Base-by-base conservation (phyloP, 64 coral and sea anemone species). In the Montipora foliosa region DNA sequence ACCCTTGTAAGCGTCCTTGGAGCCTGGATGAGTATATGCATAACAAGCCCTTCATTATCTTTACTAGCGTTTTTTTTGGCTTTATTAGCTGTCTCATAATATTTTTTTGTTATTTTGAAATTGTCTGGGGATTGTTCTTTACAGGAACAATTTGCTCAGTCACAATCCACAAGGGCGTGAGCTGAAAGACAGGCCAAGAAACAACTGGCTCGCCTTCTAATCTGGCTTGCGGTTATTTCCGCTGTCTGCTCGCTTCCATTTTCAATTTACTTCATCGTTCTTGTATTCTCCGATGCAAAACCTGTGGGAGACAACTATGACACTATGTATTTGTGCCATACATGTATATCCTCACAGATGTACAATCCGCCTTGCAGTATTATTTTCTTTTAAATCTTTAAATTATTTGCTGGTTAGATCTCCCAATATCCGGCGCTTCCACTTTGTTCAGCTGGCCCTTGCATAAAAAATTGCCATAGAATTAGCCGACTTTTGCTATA, bases 81-180 rank as follows among this genome's bases (percentile, higher is more conserved):
- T 67, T 84, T 2, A 9, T 68, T 0, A 84, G 81, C 60, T 84
- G 29, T 24, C 5, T 67, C 11, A 6, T 45, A 17, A 8, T 92
- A 9, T 84, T 92, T 4, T 57, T 71, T 83, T 92, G 90, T 20
- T 92, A 92, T 13, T 52, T 71, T 3, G 50, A 50, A 76, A 92
- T 92, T 14, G 52, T 84, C 14, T 61, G 69, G 22, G 90, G 68
- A 5, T 52, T 92, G 11, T 92, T 83, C 25, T 83, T 92, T 37
- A 71, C 90, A 15, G 47, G 47, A 84, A 84, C 81, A 66, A 67
- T 84, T 20, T 68, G 25, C 81, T 84, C 81, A 60, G 81, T 25
- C 24, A 25, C 24, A 75, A 84, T 71, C 78, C 17, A 6, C 44
- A 5, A 24, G 22, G 1, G 80, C 4, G 4, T 53, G 67, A 4